Evolutionary conservation across 1,140 invertebrate species (phyloP).

Genomic region (Geopemphigus sp.): DNA sequence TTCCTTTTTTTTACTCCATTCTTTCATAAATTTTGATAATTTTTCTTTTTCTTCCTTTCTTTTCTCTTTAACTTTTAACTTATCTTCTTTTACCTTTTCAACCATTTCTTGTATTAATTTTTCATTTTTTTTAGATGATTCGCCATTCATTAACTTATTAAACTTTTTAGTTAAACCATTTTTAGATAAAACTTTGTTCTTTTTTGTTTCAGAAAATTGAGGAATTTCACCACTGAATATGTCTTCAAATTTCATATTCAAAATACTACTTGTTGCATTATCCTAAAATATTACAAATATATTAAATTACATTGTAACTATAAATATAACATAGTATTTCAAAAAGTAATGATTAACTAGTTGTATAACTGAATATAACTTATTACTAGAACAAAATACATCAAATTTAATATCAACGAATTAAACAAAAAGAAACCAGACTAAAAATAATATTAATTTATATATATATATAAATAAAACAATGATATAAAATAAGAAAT

Average conservation of each 20-base stretch:
- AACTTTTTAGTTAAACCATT: slow-evolving; percentile 34
- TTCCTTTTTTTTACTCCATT: slow-evolving; percentile 53
- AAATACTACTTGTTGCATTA: slow-evolving; percentile 19
- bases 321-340: not conserved
- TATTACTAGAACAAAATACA: not conserved
- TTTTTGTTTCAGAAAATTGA: slow-evolving; percentile 47
- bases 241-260: slow-evolving; percentile 40
- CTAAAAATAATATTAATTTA: no score
- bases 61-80: slow-evolving; percentile 51
- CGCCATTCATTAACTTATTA: slow-evolving; percentile 39
- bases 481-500: no score
- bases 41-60: slow-evolving; percentile 53
- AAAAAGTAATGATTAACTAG: not conserved
- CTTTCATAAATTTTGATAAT: slow-evolving; percentile 53
- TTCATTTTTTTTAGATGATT: slow-evolving; percentile 42
- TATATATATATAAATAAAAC: no score
- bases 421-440: not conserved
- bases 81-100: slow-evolving; percentile 51
- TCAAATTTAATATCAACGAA: not conserved
- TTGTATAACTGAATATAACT: not conserved
- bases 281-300: slow-evolving; percentile 32
- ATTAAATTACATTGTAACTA: not conserved
- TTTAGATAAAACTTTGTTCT: slow-evolving; percentile 47
- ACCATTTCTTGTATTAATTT: slow-evolving; percentile 42
- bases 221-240: slow-evolving; percentile 40